Conservation (phyloP, 2,888 invertebrate genomes). For the Scaptomyza flava region DNA sequence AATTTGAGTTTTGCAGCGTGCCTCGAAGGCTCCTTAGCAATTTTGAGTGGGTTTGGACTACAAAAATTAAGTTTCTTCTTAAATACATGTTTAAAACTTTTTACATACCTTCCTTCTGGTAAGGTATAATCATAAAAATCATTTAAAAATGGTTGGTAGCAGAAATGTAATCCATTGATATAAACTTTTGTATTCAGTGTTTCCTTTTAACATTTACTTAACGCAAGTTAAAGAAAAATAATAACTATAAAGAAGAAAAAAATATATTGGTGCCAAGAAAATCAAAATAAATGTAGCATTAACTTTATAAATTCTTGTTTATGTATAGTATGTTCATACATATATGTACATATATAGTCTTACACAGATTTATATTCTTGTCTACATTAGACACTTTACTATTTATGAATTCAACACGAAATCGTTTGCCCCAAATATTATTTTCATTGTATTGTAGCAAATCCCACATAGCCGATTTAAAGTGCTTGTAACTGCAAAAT, state of each 20-base stretch:
- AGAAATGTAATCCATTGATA: neutral
- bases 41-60: neutral
- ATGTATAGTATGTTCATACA: slow-evolving; percentile 33
- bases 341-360: slow-evolving; percentile 47
- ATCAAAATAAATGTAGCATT: slow-evolving; percentile 30
- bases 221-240: slow-evolving; percentile 56
- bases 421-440: slow-evolving; percentile 28
- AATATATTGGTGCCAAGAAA: slow-evolving; percentile 59
- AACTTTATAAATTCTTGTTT: slow-evolving; percentile 51
- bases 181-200: slow-evolving; percentile 32
- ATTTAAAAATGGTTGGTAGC: neutral
- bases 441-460: slow-evolving; percentile 33
- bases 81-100: slow-evolving; percentile 9
- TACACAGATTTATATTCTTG: slow-evolving; percentile 69
- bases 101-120: too few relatives aligned
- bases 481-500: slow-evolving; percentile 9
- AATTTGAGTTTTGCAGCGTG: too few relatives aligned
- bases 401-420: slow-evolving; percentile 47
- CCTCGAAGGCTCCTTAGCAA: too few relatives aligned
- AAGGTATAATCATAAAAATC: too few relatives aligned
- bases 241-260: slow-evolving; percentile 43
- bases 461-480: slow-evolving; percentile 38
- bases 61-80: neutral
- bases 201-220: slow-evolving; percentile 39
- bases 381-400: slow-evolving; percentile 78